Evolutionary conservation across 2,888 invertebrate species (phyloP), one percentile per base, ranked within the genome.

Genomic region (Penaeus monodon): DNA sequence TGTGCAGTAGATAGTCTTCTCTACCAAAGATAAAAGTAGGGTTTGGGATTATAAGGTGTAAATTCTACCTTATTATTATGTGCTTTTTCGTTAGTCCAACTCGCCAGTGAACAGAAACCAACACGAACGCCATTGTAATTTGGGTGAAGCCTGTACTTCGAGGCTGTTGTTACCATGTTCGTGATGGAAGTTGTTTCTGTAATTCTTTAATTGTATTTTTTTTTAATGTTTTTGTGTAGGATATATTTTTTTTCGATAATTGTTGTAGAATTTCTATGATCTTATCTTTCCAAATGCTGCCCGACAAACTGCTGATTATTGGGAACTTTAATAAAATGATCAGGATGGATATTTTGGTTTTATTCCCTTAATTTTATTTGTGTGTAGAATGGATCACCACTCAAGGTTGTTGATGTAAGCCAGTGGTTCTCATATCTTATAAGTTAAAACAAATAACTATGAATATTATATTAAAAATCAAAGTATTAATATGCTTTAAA

Each of bases 21-120:
- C 79, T 85, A 79, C 85, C 85, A 85, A 85, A 85, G 85, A 85
- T 85, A 73, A 84, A 78, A 70, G 57, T 49, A 57, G 77, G 44
- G 49, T 77, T 27, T 49, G 57, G 44, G 57, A 27, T 77, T 24
- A 57, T 77, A 77, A 77, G 44, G 38, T n/a, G 44, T 22, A 57
- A 49, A 49, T 14, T 44, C 27, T 44, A 44, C 38, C 22, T 38
- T 38, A 14, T 38, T 17, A 44, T 2, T 66, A 17, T 6, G 17
- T 29, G 70, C 70, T 29, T 80, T 64, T 65, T n/a, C 44, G 63
- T 80, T 80, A n/a, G n/a, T 49, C 57, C 49, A 17, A 57, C 57
- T 57, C n/a, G 17, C 17, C 57, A 65, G 65, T 80, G 65, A 65
- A 57, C 57, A 57, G 57, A 57, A 20, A 17, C 57, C 57, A 20